phyloP scores from a whole-genome alignment of 2,888 invertebrate genomes.

The Seira musarum region DNA sequence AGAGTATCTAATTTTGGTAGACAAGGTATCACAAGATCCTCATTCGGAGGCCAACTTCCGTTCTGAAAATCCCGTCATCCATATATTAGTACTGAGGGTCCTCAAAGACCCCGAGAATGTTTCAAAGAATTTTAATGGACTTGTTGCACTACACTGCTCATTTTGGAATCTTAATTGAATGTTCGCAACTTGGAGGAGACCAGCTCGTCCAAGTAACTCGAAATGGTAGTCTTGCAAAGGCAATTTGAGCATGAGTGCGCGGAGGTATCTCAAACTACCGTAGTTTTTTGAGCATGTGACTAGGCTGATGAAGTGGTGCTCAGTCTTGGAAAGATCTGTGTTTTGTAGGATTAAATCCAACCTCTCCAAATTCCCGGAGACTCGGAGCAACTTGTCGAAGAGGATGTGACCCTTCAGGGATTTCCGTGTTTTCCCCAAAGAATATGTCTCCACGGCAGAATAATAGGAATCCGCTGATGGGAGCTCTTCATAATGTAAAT shows the following conservation, averaged over 20 bases:
- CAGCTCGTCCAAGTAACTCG: slow-evolving; percentile 34
- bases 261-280: slow-evolving; percentile 34
- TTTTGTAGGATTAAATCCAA: slow-evolving; percentile 49
- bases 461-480: slow-evolving; percentile 17
- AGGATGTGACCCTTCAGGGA: slow-evolving; percentile 39
- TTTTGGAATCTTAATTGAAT: slow-evolving; percentile 50
- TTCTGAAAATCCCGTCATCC: slow-evolving; percentile 42
- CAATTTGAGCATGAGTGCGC: slow-evolving; percentile 43
- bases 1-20: slow-evolving; percentile 48
- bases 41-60: slow-evolving; percentile 22
- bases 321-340: slow-evolving; percentile 43
- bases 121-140: slow-evolving; percentile 46
- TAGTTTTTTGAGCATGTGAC: slow-evolving; percentile 48
- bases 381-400: slow-evolving; percentile 42
- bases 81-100: slow-evolving; percentile 42
- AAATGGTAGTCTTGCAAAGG: slow-evolving; percentile 45
- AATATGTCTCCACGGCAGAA: neutral
- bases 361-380: slow-evolving; percentile 34
- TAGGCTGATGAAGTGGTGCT: slow-evolving; percentile 50
- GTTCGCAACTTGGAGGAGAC: slow-evolving; percentile 30
- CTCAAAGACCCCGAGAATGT: slow-evolving; percentile 25
- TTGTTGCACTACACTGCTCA: slow-evolving; percentile 39
- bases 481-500: slow-evolving; percentile 52
- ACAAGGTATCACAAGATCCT: slow-evolving; percentile 42
- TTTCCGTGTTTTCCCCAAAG: neutral